phyloP scores from a whole-genome alignment of 2,113 vertebrate genomes.

The Sakesphorus luctuosus region DNA sequence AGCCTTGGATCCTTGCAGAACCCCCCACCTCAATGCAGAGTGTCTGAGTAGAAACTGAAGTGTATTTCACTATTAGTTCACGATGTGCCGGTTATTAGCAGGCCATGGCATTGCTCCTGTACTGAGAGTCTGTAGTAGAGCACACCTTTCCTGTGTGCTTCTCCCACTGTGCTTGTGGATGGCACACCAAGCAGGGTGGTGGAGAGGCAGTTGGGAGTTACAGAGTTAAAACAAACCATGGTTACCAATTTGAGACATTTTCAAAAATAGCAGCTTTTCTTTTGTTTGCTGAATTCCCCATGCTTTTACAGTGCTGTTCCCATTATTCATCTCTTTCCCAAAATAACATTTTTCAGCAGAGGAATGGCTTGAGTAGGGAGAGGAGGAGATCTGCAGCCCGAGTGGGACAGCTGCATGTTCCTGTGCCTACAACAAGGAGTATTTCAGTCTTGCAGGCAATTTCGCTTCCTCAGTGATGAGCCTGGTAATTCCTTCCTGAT shows the following conservation, averaged over 20 bases:
- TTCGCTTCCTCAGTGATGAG: not conserved
- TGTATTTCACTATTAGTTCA: not conserved
- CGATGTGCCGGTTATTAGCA: not conserved
- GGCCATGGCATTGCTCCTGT: not conserved
- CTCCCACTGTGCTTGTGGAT: fast-evolving
- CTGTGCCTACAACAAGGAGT: fast-evolving
- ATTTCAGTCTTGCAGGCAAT: not conserved
- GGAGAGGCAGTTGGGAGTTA: not conserved
- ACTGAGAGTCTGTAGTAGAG: not conserved
- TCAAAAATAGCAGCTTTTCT: constrained; percentile 28
- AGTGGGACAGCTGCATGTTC: not conserved
- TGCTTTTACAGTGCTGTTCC: constrained; percentile 6
- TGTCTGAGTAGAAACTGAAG: not conserved
- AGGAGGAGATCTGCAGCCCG: not conserved
- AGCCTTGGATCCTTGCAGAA: not conserved
- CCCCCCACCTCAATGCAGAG: not conserved
- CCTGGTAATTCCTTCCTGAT: not conserved
- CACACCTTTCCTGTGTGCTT: fast-evolving
- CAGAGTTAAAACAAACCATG: not conserved
- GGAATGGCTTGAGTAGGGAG: not conserved
- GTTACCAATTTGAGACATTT: not conserved
- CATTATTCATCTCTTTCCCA: constrained; percentile 24
- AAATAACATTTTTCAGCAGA: constrained; percentile 28
- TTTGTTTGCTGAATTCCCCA: constrained; percentile 32
- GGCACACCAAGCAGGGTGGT: not conserved